These are phyloP conservation scores for Drosophila persimilis DNA, from an alignment of 1,140 invertebrate species.

Conservation along the genomic window DNA sequence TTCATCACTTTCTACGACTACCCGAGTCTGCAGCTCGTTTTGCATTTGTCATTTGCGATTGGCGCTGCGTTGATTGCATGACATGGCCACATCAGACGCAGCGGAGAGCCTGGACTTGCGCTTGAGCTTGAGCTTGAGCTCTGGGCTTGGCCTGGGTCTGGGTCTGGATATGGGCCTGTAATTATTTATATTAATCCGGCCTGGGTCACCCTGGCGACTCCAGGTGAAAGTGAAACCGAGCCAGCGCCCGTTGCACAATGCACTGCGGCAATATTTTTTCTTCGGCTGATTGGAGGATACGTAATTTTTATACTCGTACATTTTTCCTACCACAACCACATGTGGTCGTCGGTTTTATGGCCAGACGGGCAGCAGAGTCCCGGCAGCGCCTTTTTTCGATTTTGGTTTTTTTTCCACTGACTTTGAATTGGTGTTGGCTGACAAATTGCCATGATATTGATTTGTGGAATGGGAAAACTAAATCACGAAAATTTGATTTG, in stretches of 20 bases:
- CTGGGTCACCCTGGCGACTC: slow-evolving; percentile 55
- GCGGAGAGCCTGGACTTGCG: slow-evolving; percentile 6
- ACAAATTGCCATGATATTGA: slow-evolving; percentile 50
- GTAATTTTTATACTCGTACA: slow-evolving; percentile 34
- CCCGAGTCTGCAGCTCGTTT: slow-evolving; percentile 64
- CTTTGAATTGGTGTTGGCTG: slow-evolving; percentile 36
- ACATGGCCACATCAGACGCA: slow-evolving; percentile 67
- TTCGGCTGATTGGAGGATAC: slow-evolving; percentile 37
- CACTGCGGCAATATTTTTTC: slow-evolving; percentile 67
- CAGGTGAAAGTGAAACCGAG: slow-evolving; percentile 63
- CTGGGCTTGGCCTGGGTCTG: slow-evolving; percentile 14
- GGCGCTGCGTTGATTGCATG: slow-evolving; percentile 67
- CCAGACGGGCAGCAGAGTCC: slow-evolving; percentile 36
- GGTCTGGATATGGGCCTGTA: slow-evolving; percentile 43
- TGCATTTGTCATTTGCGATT: slow-evolving; percentile 65
- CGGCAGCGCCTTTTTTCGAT: slow-evolving; percentile 48
- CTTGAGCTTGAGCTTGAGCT: slow-evolving; percentile 4
- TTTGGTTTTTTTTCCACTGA: slow-evolving; percentile 24
- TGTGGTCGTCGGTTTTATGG: slow-evolving; percentile 46
- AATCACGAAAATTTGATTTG: slow-evolving; percentile 7
- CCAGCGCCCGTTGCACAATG: slow-evolving; percentile 69
- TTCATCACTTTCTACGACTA: slow-evolving; percentile 60
- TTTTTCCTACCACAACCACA: slow-evolving; percentile 56
- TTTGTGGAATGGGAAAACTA: slow-evolving; percentile 8
- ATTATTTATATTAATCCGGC: slow-evolving; percentile 78